A percentile compares a stretch with the other conserved stretches of the same genome.
These are phyloP conservation scores for Colius striatus DNA, from an alignment of 2,113 vertebrate species.

Conservation along the genomic window DNA sequence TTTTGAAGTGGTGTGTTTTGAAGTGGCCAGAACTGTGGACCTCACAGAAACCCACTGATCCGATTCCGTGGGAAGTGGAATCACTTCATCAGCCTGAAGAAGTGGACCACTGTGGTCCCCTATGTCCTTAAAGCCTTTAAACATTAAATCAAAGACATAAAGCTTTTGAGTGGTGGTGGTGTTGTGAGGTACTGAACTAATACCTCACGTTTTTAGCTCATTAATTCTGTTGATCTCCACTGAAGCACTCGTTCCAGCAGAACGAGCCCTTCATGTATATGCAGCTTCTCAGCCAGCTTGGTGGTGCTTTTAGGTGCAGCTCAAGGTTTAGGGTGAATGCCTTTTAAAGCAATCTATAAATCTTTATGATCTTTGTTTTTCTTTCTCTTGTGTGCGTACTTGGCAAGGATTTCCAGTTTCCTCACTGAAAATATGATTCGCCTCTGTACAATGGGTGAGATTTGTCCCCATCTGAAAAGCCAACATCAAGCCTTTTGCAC, in stretches of 20 bases:
- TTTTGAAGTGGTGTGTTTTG: neutral
- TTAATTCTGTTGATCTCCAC: slow-evolving; percentile 50
- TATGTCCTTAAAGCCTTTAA: neutral
- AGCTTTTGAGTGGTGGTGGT: neutral
- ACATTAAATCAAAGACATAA: neutral
- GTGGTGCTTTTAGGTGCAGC: slow-evolving; percentile 29
- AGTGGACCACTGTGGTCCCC: neutral
- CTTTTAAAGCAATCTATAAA: slow-evolving; percentile 68
- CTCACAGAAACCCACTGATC: neutral
- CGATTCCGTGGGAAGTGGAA: neutral
- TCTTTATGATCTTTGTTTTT: slow-evolving; percentile 67
- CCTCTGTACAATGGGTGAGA: slow-evolving; percentile 17
- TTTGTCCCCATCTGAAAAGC: slow-evolving; percentile 46
- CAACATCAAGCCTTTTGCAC: slow-evolving; percentile 52
- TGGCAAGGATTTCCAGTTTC: slow-evolving; percentile 52
- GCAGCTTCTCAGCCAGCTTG: neutral
- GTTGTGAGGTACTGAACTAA: slow-evolving; percentile 26
- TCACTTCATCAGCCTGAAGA: neutral
- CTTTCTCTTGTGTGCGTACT: slow-evolving; percentile 35
- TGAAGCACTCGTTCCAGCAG: slow-evolving; percentile 1
- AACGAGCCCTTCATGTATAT: neutral
- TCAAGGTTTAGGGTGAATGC: slow-evolving; percentile 51
- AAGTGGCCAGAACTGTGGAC: neutral
- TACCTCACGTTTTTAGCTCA: slow-evolving; percentile 34
- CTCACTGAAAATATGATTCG: slow-evolving; percentile 47